These are phyloP conservation scores for Phylloscopus collybita DNA, from an alignment of 2,797 vertebrate species.

Conservation along the genomic window DNA sequence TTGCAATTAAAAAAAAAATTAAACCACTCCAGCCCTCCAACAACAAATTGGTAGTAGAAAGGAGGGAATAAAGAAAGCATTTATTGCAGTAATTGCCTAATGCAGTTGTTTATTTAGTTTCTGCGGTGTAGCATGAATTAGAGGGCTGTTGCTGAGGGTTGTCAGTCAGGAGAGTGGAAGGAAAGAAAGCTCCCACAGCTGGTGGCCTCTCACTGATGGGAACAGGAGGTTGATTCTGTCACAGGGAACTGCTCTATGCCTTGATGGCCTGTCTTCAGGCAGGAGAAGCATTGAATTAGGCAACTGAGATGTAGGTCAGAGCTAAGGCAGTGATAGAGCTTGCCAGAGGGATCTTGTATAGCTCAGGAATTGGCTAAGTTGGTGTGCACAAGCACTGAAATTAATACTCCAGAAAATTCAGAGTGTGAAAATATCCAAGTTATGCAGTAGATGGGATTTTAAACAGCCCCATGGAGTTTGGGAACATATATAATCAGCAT, in stretches of 20 bases:
- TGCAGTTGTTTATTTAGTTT: constrained; percentile 48
- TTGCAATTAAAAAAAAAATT: constrained; percentile 32
- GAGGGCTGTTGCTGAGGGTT: background rate
- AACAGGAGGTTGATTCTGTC: background rate
- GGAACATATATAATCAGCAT: background rate
- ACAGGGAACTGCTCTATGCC: background rate
- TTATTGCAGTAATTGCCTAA: constrained; percentile 46
- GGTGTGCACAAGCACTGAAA: rapidly evolving
- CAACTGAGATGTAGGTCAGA: constrained; percentile 4
- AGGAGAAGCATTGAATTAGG: background rate
- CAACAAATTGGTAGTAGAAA: background rate
- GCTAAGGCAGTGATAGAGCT: background rate
- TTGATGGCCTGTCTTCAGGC: background rate
- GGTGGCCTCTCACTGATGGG: background rate
- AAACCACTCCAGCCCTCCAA: background rate
- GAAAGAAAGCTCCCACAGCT: background rate
- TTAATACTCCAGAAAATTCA: background rate
- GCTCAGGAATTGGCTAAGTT: background rate
- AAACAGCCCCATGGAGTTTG: background rate
- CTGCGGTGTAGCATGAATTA: background rate
- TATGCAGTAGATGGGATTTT: background rate
- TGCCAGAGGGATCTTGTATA: background rate
- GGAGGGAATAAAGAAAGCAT: constrained; percentile 4
- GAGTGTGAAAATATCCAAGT: background rate
- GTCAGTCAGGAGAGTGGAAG: constrained; percentile 6